Percentiles rank a stretch among this genome's conserved stretches.
phyloP scores from a whole-genome alignment of 2,113 vertebrate species.

The Spea bombifrons region DNA sequence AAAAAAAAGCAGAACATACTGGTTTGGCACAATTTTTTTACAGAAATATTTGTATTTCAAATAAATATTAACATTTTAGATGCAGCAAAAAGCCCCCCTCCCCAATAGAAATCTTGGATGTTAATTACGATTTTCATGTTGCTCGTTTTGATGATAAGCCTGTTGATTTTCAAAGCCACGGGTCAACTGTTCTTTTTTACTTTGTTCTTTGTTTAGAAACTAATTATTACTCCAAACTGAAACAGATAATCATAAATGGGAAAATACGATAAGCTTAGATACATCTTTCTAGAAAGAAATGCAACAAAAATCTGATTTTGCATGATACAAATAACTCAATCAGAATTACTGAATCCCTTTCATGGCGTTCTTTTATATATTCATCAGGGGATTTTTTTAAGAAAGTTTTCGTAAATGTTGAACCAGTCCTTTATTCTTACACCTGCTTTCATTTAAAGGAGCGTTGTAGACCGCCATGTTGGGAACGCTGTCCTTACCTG shows the following conservation, averaged over 20 bases:
- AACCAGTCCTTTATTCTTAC: too few relatives aligned
- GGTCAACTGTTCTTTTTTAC: background rate
- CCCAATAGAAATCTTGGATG: background rate
- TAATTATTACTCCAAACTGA: conserved; percentile 18
- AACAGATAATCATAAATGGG: conserved; percentile 21
- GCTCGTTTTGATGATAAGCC: conserved; percentile 9
- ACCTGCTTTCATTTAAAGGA: too few relatives aligned
- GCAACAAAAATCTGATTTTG: background rate
- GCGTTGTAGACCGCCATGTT: too few relatives aligned
- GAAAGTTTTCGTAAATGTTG: too few relatives aligned
- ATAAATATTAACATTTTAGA: too few relatives aligned
- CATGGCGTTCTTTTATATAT: background rate
- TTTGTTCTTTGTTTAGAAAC: conserved; percentile 28
- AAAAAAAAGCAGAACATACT: too few relatives aligned
- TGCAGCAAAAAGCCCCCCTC: too few relatives aligned
- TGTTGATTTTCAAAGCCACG: conserved; percentile 10
- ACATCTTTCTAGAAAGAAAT: background rate
- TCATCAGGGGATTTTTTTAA: too few relatives aligned
- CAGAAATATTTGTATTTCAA: too few relatives aligned
- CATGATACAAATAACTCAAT: background rate
- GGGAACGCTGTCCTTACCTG: too few relatives aligned
- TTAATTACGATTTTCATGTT: background rate
- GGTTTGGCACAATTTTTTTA: too few relatives aligned
- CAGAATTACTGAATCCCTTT: conserved; percentile 5
- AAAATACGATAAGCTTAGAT: background rate